Evolutionary conservation across 2,797 vertebrate genomes (phyloP).

Genomic region (Lophura swinhoii): DNA sequence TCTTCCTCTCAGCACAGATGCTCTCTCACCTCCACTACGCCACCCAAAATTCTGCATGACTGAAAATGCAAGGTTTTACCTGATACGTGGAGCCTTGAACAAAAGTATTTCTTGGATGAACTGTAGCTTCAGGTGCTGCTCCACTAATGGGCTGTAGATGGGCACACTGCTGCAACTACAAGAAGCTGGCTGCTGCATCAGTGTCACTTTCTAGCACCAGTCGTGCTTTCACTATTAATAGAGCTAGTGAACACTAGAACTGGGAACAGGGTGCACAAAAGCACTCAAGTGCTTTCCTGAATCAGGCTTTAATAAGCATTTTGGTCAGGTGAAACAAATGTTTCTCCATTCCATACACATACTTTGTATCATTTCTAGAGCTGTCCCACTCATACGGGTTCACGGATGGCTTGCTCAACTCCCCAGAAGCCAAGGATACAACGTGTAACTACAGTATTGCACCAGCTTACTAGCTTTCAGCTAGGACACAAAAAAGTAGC

Average conservation of each 20-base stretch:
- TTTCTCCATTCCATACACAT: conserved; percentile 25
- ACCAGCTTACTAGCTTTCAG: background rate
- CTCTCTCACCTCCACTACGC: background rate
- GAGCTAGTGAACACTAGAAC: background rate
- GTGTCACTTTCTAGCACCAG: background rate
- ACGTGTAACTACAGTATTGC: accelerated
- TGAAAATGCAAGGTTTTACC: background rate
- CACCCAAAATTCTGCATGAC: background rate
- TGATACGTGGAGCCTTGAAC: background rate
- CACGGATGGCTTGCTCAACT: background rate
- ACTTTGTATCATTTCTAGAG: background rate
- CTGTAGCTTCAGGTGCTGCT: background rate
- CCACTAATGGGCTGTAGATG: background rate
- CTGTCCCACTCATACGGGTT: background rate
- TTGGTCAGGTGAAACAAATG: background rate
- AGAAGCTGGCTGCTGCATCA: background rate
- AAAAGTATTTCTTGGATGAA: background rate
- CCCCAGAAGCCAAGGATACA: background rate
- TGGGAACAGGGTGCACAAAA: background rate
- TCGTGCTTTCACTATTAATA: background rate
- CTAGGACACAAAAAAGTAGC: background rate
- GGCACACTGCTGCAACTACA: background rate
- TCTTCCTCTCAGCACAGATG: accelerated
- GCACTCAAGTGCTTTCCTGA: background rate
- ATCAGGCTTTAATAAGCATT: background rate